Conservation (phyloP, 2,113 vertebrate genomes). For the Acrocephalus arundinaceus region DNA sequence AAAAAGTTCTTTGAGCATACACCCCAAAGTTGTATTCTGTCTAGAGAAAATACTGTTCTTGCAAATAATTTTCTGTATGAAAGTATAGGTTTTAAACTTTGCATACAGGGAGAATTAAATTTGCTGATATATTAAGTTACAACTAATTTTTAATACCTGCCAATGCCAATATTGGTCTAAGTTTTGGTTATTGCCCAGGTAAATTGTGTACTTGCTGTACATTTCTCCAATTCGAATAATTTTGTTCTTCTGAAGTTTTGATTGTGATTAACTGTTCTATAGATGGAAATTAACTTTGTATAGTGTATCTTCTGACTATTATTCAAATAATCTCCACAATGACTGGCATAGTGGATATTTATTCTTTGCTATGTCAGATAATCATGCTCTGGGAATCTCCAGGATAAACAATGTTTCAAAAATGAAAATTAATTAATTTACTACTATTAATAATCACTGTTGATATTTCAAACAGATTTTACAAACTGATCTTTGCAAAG, state of each 20-base stretch:
- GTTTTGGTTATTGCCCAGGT: background rate
- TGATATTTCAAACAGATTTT: background rate
- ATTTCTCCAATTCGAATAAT: background rate
- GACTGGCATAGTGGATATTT: background rate
- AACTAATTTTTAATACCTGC: background rate
- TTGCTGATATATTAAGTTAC: background rate
- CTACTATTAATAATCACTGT: background rate
- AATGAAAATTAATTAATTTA: background rate
- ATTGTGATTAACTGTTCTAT: background rate
- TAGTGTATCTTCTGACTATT: background rate
- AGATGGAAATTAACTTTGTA: background rate
- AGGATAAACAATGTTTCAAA: background rate
- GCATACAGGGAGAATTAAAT: background rate
- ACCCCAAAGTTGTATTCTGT: background rate
- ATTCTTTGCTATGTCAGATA: background rate
- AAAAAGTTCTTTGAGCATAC: background rate
- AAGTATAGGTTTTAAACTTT: background rate
- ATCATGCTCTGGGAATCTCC: background rate
- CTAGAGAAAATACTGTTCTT: background rate
- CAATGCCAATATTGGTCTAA: background rate
- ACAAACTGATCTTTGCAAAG: background rate
- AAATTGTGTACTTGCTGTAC: background rate
- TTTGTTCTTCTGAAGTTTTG: background rate
- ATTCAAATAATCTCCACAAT: background rate
- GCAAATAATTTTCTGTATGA: background rate